A percentile compares a stretch with the other conserved stretches of the same genome.
These are phyloP conservation scores for Mirounga angustirostris DNA, from an alignment of 2,113 vertebrate species.

Conservation along the genomic window DNA sequence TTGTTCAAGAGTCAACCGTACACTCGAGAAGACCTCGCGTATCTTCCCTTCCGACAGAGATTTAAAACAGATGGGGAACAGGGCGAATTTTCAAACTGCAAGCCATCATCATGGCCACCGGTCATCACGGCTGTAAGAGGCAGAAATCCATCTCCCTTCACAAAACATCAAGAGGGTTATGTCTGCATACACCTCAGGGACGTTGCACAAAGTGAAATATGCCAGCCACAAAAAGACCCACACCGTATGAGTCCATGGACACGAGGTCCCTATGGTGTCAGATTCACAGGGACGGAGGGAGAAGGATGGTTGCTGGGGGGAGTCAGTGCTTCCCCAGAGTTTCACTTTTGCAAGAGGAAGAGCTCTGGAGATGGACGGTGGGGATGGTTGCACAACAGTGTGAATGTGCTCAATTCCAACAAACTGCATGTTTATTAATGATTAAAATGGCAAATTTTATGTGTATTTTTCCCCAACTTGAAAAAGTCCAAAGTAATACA, in stretches of 20 bases:
- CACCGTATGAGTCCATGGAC: not conserved
- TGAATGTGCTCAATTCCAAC: not conserved
- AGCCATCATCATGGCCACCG: not conserved
- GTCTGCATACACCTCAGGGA: not conserved
- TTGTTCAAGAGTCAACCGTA: not conserved
- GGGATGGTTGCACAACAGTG: accelerated
- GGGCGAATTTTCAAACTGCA: not conserved
- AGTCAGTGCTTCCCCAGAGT: not conserved
- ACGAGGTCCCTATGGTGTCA: not conserved
- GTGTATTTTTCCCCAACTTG: not conserved
- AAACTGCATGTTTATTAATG: accelerated
- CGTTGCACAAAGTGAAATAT: not conserved
- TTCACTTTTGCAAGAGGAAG: not conserved
- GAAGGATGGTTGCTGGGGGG: not conserved
- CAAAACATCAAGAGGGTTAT: not conserved
- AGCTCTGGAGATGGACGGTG: no score
- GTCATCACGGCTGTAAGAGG: not conserved
- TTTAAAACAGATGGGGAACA: not conserved
- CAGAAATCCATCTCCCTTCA: not conserved
- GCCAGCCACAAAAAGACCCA: not conserved
- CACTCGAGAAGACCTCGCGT: not conserved
- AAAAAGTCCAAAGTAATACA: not conserved
- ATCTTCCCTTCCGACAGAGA: not conserved
- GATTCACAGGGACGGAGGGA: not conserved
- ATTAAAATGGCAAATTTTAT: not conserved